These are phyloP conservation scores for Drosophila prostipennis DNA, from an alignment of 2,888 invertebrate species.

Conservation along the genomic window DNA sequence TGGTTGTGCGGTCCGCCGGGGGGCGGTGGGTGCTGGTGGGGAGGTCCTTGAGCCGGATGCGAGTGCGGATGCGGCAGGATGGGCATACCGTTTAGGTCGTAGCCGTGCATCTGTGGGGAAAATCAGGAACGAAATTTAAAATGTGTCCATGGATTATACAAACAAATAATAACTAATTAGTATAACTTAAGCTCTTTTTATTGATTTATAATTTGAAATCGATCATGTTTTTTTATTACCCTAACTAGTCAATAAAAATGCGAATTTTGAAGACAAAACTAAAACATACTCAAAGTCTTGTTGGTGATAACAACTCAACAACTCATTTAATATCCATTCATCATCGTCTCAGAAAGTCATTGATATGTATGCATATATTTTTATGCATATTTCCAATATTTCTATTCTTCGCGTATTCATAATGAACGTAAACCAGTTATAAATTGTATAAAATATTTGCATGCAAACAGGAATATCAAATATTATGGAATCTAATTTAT, in stretches of 20 bases:
- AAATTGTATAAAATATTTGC: neutral
- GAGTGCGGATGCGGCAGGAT: constrained; percentile 84
- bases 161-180: too few relatives aligned
- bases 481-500: neutral
- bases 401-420: neutral
- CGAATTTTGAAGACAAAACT: neutral
- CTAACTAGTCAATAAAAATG: neutral
- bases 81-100: constrained; percentile 89
- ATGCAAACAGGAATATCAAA: neutral
- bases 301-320: neutral
- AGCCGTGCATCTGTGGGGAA: constrained; percentile 93
- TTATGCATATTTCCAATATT: neutral
- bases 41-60: constrained; percentile 82
- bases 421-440: constrained; percentile 4
- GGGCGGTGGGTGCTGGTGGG: constrained; percentile 32
- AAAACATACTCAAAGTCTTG: neutral
- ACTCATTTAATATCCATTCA: constrained; percentile 1
- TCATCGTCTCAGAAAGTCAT: constrained; percentile 1
- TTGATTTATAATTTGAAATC: too few relatives aligned
- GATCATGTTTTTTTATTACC: too few relatives aligned
- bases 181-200: too few relatives aligned
- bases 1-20: constrained; percentile 36
- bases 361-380: neutral
- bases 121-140: neutral
- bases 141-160: too few relatives aligned